phyloP scores from a whole-genome alignment of 1,140 invertebrate genomes.

The Aphelenchoides avenae region DNA sequence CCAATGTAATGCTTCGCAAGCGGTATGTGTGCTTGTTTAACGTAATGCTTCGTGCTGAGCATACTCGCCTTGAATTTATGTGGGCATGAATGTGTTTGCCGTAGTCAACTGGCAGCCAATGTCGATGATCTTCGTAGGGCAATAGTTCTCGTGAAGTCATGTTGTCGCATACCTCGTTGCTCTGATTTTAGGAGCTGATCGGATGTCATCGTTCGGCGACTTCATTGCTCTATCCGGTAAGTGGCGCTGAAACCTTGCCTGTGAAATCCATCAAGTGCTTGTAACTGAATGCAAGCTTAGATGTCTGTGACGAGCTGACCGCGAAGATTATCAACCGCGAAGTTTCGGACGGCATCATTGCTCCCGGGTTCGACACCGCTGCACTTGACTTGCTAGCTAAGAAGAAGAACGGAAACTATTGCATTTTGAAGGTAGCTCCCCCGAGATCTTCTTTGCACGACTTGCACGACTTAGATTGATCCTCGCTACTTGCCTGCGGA shows the following conservation, averaged over 20 bases:
- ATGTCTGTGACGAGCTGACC: slow-evolving; percentile 84
- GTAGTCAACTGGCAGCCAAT: too few relatives aligned
- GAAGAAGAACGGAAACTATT: slow-evolving; percentile 90
- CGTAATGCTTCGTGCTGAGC: too few relatives aligned
- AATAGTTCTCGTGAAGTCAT: too few relatives aligned
- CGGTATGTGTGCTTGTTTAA: too few relatives aligned
- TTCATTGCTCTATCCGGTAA: slow-evolving; percentile 87
- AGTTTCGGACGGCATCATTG: slow-evolving; percentile 93
- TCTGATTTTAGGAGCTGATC: slow-evolving; percentile 75
- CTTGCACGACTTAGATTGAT: slow-evolving; percentile 71
- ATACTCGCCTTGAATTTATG: too few relatives aligned
- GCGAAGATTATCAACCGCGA: slow-evolving; percentile 72
- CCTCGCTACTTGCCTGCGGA: slow-evolving; percentile 73
- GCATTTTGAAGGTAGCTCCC: slow-evolving; percentile 71
- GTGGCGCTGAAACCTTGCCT: too few relatives aligned
- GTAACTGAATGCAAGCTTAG: too few relatives aligned
- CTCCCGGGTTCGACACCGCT: slow-evolving; percentile 78
- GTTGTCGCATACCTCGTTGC: too few relatives aligned
- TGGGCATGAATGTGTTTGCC: too few relatives aligned
- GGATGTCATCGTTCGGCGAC: slow-evolving; percentile 98
- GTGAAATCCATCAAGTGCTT: too few relatives aligned
- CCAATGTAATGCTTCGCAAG: too few relatives aligned
- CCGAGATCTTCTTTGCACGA: background rate
- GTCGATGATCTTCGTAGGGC: too few relatives aligned
- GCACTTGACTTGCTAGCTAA: slow-evolving; percentile 84